Conservation (phyloP, 2,888 invertebrate genomes). For the Metalampra italica region DNA sequence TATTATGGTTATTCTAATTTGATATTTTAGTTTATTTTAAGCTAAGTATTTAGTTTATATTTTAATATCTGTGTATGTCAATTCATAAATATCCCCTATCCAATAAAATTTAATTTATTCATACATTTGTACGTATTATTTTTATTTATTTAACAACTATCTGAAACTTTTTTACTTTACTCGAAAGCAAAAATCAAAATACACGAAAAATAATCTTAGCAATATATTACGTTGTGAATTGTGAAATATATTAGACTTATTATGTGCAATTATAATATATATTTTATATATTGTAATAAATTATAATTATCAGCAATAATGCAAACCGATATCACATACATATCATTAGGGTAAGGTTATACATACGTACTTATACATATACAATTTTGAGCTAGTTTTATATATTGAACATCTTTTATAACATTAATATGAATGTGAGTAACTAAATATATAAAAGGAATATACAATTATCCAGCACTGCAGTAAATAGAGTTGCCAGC, state of each 20-base stretch:
- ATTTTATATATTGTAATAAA: constrained; percentile 22
- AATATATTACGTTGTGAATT: constrained; percentile 30
- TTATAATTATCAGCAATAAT: constrained; percentile 50
- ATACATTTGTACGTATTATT: no score
- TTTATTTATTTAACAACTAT: no score
- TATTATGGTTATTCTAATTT: no score
- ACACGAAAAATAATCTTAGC: constrained; percentile 23
- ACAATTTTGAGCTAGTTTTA: constrained; percentile 42
- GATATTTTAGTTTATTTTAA: no score
- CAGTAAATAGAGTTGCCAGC: no score
- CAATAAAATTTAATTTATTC: no score
- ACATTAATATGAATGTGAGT: constrained; percentile 7
- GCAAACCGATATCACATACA: constrained; percentile 68
- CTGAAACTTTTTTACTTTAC: background rate
- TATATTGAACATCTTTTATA: constrained; percentile 20
- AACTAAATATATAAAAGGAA: constrained; percentile 18
- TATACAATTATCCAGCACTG: background rate
- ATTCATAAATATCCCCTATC: no score
- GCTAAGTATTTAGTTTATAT: no score
- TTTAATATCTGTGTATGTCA: no score
- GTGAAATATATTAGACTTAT: constrained; percentile 24
- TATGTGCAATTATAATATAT: constrained; percentile 33
- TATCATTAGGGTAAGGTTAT: constrained; percentile 64
- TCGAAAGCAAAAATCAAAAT: constrained; percentile 23
- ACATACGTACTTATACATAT: constrained; percentile 27